Conservation (phyloP, 2,113 vertebrate genomes). For the Martes martes region DNA sequence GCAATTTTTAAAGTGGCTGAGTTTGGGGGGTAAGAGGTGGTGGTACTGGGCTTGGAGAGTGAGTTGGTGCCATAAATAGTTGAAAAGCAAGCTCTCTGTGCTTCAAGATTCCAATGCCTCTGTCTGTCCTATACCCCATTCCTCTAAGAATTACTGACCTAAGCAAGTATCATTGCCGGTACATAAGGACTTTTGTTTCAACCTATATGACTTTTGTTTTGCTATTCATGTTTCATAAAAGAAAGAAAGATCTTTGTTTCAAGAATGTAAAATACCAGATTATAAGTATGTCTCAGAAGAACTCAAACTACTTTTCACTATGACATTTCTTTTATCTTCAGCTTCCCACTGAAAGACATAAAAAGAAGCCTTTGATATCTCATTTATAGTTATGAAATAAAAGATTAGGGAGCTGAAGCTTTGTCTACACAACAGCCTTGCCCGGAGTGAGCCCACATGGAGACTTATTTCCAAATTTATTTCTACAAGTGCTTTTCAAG, state of each 20-base stretch:
- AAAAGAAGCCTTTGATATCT: not conserved
- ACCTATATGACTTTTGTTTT: not conserved
- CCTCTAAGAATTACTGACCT: not conserved
- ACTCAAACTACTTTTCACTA: not conserved
- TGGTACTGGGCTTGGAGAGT: not conserved
- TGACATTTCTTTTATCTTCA: not conserved
- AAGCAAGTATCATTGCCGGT: not conserved
- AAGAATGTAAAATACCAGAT: not conserved
- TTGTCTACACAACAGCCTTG: not conserved
- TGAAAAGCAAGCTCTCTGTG: not conserved
- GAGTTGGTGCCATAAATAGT: not conserved
- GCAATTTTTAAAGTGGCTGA: not conserved
- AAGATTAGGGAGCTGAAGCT: not conserved
- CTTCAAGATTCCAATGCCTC: not conserved
- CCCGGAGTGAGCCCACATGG: not conserved
- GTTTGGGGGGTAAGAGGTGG: not conserved
- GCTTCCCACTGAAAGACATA: not conserved
- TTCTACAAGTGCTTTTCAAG: not conserved
- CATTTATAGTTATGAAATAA: not conserved
- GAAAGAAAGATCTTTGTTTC: constrained; percentile 28
- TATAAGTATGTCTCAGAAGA: not conserved
- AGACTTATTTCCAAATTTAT: not conserved
- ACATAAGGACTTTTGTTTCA: not conserved
- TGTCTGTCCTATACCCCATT: not conserved
- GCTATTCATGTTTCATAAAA: not conserved